phyloP scores from a whole-genome alignment of 2,888 invertebrate species.

The Meganola albula region DNA sequence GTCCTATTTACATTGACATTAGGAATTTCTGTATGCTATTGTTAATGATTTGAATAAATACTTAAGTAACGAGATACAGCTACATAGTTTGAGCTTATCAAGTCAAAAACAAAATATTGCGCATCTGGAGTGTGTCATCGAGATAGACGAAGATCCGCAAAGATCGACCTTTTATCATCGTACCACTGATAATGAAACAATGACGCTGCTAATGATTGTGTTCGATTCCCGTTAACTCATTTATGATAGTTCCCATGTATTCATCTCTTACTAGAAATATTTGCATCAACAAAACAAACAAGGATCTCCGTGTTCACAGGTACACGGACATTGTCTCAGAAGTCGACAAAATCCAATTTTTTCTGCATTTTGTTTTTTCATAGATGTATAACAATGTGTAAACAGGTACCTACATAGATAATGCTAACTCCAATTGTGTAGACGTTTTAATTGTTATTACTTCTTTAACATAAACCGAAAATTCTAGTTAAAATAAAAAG shows the following conservation, averaged over 20 bases:
- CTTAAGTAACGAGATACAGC: too few species aligned
- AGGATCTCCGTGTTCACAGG: conserved; percentile 19
- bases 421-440: too few species aligned
- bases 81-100: too few species aligned
- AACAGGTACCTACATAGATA: too few species aligned
- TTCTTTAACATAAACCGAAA: too few species aligned
- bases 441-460: too few species aligned
- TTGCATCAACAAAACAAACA: conserved; percentile 18
- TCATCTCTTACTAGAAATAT: conserved; percentile 1
- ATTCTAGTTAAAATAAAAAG: too few species aligned
- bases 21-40: too few species aligned
- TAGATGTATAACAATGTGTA: too few species aligned
- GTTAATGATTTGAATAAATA: too few species aligned
- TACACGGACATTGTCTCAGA: conserved; percentile 21
- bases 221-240: conserved; percentile 19
- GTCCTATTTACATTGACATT: too few species aligned
- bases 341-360: conserved; percentile 12
- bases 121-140: conserved; percentile 15
- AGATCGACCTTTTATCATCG: conserved; percentile 19
- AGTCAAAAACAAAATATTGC: conserved; percentile 8
- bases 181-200: conserved; percentile 20
- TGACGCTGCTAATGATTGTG: conserved; percentile 16
- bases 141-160: conserved; percentile 13
- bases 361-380: too few species aligned
- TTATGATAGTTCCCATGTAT: conserved; percentile 20